Percentiles rank a stretch among this genome's conserved stretches.
These are phyloP conservation scores for Leptobrachium ailaonicum DNA, from an alignment of 2,113 vertebrate genomes.

Conservation along the genomic window DNA sequence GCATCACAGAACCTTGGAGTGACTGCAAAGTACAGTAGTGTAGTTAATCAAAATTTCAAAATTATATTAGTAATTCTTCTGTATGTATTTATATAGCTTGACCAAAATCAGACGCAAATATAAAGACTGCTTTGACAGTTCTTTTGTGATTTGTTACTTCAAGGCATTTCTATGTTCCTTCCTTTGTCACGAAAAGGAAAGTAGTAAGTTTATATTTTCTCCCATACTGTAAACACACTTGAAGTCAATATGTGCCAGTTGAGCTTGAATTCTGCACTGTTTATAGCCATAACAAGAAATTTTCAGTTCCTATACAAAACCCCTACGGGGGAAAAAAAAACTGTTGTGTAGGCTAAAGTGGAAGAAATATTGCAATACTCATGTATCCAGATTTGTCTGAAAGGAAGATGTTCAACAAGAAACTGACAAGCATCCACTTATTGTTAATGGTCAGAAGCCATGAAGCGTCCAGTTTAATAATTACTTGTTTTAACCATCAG, in stretches of 20 bases:
- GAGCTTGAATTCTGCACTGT: neutral
- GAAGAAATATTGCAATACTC: constrained; percentile 11
- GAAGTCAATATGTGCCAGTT: neutral
- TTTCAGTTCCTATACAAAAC: neutral
- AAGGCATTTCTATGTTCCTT: neutral
- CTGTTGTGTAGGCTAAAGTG: constrained; percentile 2
- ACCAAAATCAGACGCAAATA: too few species aligned
- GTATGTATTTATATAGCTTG: too few species aligned
- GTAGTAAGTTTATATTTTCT: neutral
- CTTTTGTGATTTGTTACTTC: neutral
- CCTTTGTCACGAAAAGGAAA: neutral
- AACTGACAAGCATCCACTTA: neutral
- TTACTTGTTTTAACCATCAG: neutral
- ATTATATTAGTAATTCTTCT: too few species aligned
- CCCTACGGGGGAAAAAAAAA: neutral
- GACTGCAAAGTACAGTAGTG: too few species aligned
- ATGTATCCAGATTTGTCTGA: constrained; percentile 13
- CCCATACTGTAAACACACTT: neutral
- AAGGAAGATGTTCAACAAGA: constrained; percentile 40
- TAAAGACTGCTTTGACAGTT: neutral
- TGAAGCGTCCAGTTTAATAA: constrained; percentile 25
- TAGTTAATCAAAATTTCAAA: too few species aligned
- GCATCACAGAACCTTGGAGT: too few species aligned
- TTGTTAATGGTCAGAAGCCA: constrained; percentile 14
- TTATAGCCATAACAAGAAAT: neutral